A percentile compares a stretch with the other conserved stretches of the same genome.
These are phyloP conservation scores for Peribatodes rhomboidaria DNA, from an alignment of 2,888 invertebrate species.

Conservation along the genomic window DNA sequence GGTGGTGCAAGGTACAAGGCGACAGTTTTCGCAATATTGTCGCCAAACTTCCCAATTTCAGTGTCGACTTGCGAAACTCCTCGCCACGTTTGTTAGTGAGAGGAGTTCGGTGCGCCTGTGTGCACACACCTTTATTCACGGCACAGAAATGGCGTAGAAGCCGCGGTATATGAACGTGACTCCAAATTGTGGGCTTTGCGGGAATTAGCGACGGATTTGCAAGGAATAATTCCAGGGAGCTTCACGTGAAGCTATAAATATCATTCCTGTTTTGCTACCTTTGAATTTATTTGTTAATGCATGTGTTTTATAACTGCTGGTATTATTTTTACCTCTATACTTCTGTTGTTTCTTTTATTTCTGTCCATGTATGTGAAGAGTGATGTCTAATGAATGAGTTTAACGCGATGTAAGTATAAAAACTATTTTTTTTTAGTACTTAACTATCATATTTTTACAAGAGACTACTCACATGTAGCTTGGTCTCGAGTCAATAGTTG, in stretches of 20 bases:
- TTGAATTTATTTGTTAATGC: conserved; percentile 1
- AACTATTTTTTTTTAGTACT: too few species aligned
- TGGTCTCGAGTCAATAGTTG: too few species aligned
- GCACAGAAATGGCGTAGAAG: conserved; percentile 27
- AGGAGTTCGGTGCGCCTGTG: conserved; percentile 66
- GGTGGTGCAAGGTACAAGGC: conserved; percentile 57
- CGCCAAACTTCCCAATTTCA: conserved; percentile 79
- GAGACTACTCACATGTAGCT: too few species aligned
- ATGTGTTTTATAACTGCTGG: background rate
- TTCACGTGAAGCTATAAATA: conserved; percentile 48
- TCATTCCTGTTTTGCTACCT: conserved; percentile 18
- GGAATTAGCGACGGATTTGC: conserved; percentile 76
- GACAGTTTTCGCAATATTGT: conserved; percentile 80
- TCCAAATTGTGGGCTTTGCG: conserved; percentile 75
- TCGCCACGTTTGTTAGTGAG: conserved; percentile 63
- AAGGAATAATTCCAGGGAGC: conserved; percentile 65
- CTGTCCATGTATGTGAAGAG: background rate
- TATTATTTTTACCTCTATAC: background rate
- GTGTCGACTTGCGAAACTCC: conserved; percentile 84
- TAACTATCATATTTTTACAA: too few species aligned
- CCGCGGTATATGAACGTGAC: conserved; percentile 63
- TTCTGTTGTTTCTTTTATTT: background rate
- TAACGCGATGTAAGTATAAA: background rate
- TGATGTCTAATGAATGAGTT: background rate
- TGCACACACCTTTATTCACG: conserved; percentile 44